A percentile compares a stretch with the other conserved stretches of the same genome.
phyloP scores from a whole-genome alignment of 2,888 invertebrate species.

The Troides aeacus region DNA sequence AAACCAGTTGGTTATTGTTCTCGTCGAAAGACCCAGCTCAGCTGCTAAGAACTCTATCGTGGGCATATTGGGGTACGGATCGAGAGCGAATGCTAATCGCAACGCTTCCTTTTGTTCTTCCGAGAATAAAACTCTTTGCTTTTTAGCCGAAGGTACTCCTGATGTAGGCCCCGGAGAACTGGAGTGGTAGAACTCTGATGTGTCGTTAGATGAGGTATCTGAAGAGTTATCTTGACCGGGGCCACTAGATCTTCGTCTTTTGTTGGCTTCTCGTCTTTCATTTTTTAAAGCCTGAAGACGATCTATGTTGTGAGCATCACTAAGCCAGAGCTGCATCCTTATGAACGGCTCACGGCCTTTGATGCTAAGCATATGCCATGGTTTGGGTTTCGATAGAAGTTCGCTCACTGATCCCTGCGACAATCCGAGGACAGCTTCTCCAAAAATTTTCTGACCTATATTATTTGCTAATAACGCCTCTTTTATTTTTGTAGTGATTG shows the following conservation, averaged over 20 bases:
- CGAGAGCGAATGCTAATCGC: slow-evolving; percentile 94
- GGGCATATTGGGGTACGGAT: slow-evolving; percentile 98
- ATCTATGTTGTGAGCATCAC: slow-evolving; percentile 96
- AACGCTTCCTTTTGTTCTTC: slow-evolving; percentile 99
- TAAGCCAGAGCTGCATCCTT: slow-evolving; percentile 97
- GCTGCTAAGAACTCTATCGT: slow-evolving; percentile 97
- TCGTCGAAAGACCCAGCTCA: slow-evolving; percentile 93
- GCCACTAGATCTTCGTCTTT: slow-evolving; percentile 90
- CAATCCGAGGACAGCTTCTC: slow-evolving; percentile 97
- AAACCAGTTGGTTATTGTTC: slow-evolving; percentile 99
- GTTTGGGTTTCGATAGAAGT: slow-evolving; percentile 97
- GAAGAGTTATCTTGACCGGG: slow-evolving; percentile 92
- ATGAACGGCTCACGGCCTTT: slow-evolving; percentile 98
- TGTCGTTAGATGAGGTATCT: slow-evolving; percentile 93
- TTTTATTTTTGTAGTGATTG: slow-evolving; percentile 97
- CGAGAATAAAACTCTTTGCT: slow-evolving; percentile 97
- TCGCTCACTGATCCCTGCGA: slow-evolving; percentile 99
- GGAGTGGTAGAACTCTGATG: slow-evolving; percentile 92
- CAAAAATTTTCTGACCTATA: slow-evolving; percentile 99
- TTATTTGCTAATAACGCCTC: slow-evolving; percentile 97
- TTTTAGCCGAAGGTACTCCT: slow-evolving; percentile 92
- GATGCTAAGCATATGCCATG: slow-evolving; percentile 99
- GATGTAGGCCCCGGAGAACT: slow-evolving; percentile 88
- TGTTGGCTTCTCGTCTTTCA: slow-evolving; percentile 94
- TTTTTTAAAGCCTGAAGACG: slow-evolving; percentile 94